Base-by-base conservation (phyloP, 2,113 vertebrate genomes). In the Seriola rivoliana region DNA sequence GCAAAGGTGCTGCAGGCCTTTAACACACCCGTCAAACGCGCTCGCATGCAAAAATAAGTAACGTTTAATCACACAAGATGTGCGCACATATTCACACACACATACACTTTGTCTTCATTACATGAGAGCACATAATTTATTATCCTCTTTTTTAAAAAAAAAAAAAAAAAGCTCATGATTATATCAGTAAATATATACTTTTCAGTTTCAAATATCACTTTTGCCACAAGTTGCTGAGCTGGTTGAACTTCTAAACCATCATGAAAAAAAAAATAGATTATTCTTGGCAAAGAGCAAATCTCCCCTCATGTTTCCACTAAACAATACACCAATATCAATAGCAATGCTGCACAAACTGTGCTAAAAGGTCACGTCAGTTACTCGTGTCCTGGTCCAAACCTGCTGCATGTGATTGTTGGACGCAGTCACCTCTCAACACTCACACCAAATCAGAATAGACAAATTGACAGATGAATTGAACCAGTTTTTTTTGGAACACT, bases 401-500 rank as follows among this genome's bases (percentile, higher is more conserved):
- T 23, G 48, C 65, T 60, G 65, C 5, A 58, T 71, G 36, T 65
- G 21, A 42, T 64, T 70, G 42, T 40, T 64, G 67, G 70, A 66
- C 77, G 19, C 52, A 42, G 55, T 63, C 75, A 73, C 59, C 60
- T 38, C 52, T 12, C 23, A 54, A 12, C 78, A 29, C 54, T 77
- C n/a, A 7, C 36, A 14, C 19, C 32, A 80, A 86, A 88, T 80
- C 66, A 50, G 38, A 87, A 86, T 54, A 32, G 87, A 84, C 88
- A 66, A 87, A 89, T 64, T 25, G 85, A 85, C 88, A 58, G 71
- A 85, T 81, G 52, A 77, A 90, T 75, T 64, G 71, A 79, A 86
- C 65, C 69, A 34, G 9, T 2, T 38, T 75, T 32, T 68, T 91
- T 81, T 46, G 64, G 34, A 64, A 21, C 60, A 17, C 19, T 81